Evolutionary conservation across 2,113 vertebrate genomes (phyloP).

Genomic region (zebrafish (Danio rerio)): DNA sequence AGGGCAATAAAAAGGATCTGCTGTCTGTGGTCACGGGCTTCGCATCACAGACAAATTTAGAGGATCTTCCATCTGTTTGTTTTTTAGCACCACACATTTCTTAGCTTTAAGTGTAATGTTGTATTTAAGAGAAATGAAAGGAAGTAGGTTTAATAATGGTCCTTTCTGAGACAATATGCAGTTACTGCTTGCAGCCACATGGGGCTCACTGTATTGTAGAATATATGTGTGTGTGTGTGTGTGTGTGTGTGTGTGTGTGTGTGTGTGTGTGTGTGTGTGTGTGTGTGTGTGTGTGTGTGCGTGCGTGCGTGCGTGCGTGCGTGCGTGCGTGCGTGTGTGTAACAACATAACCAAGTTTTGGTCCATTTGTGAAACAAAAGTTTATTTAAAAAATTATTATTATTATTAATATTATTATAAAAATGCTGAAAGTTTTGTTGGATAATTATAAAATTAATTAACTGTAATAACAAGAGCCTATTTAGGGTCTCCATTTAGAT

Average conservation of each 20-base stretch:
- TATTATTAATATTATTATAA: too few relatives aligned
- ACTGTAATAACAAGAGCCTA: too few relatives aligned
- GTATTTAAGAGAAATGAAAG: constrained; percentile 10
- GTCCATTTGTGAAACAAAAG: too few relatives aligned
- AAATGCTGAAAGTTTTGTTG: too few relatives aligned
- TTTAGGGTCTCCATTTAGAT: too few relatives aligned
- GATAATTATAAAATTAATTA: too few relatives aligned
- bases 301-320: too few relatives aligned
- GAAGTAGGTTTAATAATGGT: constrained; percentile 53
- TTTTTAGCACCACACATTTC: neutral
- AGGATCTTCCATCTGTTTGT: neutral
- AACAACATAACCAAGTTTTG: too few relatives aligned
- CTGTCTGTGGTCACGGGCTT: neutral
- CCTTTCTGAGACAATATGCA: constrained; percentile 59
- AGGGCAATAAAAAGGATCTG: constrained; percentile 16
- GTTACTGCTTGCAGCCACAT: constrained; percentile 67
- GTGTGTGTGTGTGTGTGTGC: constrained; percentile 60
- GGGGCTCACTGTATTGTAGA: constrained; percentile 64
- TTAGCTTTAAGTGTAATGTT: neutral
- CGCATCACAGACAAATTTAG: constrained; percentile 1
- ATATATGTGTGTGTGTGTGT: constrained; percentile 22
- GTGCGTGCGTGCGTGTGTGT: constrained; percentile 58
- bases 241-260: constrained; percentile 43
- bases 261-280: constrained; percentile 51
- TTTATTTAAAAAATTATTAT: too few relatives aligned